Evolutionary conservation across 2,797 vertebrate genomes (phyloP).

Genomic region (Cynopterus sphinx): DNA sequence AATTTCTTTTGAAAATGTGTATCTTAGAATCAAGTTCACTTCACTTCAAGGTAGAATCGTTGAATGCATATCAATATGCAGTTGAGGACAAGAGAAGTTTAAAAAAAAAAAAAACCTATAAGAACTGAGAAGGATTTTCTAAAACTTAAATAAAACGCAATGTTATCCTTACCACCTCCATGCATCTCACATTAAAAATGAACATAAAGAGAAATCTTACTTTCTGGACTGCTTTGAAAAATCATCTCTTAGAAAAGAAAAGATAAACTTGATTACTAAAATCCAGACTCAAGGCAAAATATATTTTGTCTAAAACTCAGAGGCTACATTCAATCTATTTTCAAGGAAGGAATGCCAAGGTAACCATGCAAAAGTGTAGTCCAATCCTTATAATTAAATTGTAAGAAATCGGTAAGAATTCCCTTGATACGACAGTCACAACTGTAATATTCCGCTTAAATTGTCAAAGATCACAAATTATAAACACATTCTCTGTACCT

Average conservation of each 20-base stretch:
- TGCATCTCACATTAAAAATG: not conserved
- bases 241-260: not conserved
- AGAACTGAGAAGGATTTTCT: not conserved
- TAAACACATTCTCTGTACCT: not conserved
- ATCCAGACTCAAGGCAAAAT: not conserved
- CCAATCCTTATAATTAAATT: not conserved
- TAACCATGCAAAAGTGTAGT: not conserved
- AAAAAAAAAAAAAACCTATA: not conserved
- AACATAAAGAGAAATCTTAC: not conserved
- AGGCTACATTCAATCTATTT: not conserved
- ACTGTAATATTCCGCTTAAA: not conserved
- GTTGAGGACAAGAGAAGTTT: not conserved
- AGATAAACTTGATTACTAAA: not conserved
- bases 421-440: not conserved
- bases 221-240: not conserved
- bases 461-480: not conserved
- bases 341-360: not conserved
- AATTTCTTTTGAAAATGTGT: conserved; percentile 3
- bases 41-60: not conserved
- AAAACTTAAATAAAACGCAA: not conserved
- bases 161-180: not conserved
- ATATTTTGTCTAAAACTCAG: not conserved
- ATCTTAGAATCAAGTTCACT: not conserved
- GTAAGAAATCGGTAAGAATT: not conserved
- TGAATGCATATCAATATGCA: not conserved